Conservation (phyloP, 2,888 invertebrate genomes). For the Ectemnius lituratus region DNA sequence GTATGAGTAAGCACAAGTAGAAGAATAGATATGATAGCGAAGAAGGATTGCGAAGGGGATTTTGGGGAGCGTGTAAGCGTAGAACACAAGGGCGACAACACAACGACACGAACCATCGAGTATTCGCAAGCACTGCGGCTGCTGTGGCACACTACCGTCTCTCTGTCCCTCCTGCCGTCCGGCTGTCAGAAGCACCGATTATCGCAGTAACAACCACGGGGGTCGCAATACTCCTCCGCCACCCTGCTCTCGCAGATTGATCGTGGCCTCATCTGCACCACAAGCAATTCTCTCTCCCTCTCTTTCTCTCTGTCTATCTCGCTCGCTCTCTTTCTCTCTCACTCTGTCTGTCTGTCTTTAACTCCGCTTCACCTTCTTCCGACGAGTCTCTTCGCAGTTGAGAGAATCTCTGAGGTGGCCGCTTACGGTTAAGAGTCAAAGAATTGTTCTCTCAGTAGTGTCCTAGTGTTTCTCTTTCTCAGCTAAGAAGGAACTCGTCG, state of each 20-base stretch:
- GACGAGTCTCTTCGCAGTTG: constrained; percentile 6
- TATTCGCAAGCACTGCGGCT: constrained; percentile 75
- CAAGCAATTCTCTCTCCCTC: constrained; percentile 26
- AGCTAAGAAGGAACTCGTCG: no score
- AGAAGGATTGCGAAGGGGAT: constrained; percentile 1
- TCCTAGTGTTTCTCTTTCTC: no score
- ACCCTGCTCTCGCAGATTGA: constrained; percentile 69
- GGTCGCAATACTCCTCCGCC: constrained; percentile 73
- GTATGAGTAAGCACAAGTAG: no score
- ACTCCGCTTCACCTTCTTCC: constrained; percentile 3
- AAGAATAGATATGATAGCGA: no score
- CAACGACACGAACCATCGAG: constrained; percentile 74
- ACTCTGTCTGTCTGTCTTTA: constrained; percentile 3
- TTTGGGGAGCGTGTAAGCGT: constrained; percentile 39
- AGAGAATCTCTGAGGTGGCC: no score
- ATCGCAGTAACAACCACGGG: constrained; percentile 68
- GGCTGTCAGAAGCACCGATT: constrained; percentile 73
- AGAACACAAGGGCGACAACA: constrained; percentile 13
- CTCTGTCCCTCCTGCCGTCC: constrained; percentile 72
- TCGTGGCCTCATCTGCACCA: constrained; percentile 73
- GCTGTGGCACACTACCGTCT: constrained; percentile 76
- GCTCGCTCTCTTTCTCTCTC: background rate
- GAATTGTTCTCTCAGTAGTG: constrained; percentile 8
- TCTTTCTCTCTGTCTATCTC: constrained; percentile 8
- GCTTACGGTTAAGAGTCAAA: background rate